These are phyloP conservation scores for Rhynchopsitta pachyrhyncha DNA, from an alignment of 2,113 vertebrate genomes.

Conservation along the genomic window DNA sequence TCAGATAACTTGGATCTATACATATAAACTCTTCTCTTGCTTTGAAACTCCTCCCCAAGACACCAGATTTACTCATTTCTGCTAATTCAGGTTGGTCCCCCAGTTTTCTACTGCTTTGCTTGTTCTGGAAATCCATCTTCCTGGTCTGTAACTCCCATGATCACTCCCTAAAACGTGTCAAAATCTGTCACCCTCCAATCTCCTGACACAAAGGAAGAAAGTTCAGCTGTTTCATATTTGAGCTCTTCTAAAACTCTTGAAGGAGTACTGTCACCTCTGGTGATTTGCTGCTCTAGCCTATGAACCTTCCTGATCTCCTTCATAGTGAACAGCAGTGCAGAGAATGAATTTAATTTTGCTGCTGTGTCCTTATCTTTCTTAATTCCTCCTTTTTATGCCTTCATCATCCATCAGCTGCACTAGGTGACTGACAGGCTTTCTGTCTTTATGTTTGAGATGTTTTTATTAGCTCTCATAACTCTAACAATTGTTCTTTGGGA, in stretches of 20 bases:
- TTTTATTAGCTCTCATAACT: slow-evolving; percentile 20
- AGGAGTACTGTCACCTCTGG: not conserved
- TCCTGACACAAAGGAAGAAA: not conserved
- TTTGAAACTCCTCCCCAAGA: not conserved
- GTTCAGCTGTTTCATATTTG: slow-evolving; percentile 13
- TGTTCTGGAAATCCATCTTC: not conserved
- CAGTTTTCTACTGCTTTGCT: not conserved
- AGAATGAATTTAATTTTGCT: slow-evolving; percentile 58
- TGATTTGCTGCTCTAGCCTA: slow-evolving; percentile 4
- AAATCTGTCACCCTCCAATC: not conserved
- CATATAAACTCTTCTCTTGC: not conserved
- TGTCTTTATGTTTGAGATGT: slow-evolving; percentile 42
- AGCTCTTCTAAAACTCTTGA: not conserved
- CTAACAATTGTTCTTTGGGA: not conserved
- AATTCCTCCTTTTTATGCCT: slow-evolving; percentile 47
- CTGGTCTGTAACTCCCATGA: not conserved
- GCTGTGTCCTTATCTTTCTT: slow-evolving; percentile 55
- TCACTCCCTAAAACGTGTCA: not conserved
- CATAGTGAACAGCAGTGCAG: not conserved
- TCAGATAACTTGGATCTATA: not conserved
- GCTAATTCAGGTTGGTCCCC: not conserved
- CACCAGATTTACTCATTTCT: not conserved
- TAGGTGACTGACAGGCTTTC: slow-evolving; percentile 51
- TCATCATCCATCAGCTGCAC: slow-evolving; percentile 27
- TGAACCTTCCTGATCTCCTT: slow-evolving; percentile 25